These are phyloP conservation scores for Zele albiditarsus DNA, from an alignment of 2,888 invertebrate species.

Conservation along the genomic window DNA sequence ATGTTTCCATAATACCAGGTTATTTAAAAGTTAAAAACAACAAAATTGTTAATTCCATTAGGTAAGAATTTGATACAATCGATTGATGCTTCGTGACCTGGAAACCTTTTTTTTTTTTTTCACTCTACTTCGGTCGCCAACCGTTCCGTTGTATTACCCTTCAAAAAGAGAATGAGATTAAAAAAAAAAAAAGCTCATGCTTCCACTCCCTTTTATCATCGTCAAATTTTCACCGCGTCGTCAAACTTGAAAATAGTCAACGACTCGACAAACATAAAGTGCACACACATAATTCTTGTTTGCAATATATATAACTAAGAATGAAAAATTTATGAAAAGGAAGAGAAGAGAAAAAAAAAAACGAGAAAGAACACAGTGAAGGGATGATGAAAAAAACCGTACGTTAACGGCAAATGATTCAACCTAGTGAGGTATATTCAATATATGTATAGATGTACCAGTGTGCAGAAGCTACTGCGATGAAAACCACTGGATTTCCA, in stretches of 20 bases:
- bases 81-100: slow-evolving; percentile 30
- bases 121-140: not conserved
- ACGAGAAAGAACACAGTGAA: not conserved
- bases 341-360: not conserved
- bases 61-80: slow-evolving; percentile 12
- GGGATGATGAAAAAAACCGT: not conserved
- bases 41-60: slow-evolving; percentile 20
- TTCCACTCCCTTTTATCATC: slow-evolving; percentile 6
- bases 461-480: slow-evolving; percentile 21
- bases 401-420: slow-evolving; percentile 11
- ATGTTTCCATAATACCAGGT: not conserved
- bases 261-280: not conserved
- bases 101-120: slow-evolving; percentile 23
- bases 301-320: not conserved
- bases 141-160: slow-evolving; percentile 7
- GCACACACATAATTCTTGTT: not conserved
- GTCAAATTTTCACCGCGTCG: not conserved
- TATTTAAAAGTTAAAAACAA: not conserved
- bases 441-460: not conserved
- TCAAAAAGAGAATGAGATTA: slow-evolving; percentile 5
- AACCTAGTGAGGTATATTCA: not conserved
- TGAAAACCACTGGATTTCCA: slow-evolving; percentile 42
- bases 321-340: not conserved
- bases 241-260: not conserved
- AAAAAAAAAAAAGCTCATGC: not conserved